Percentiles rank a stretch among this genome's conserved stretches.
Evolutionary conservation across 1,140 invertebrate species (phyloP).

Genomic region (Homalodisca vitripennis): DNA sequence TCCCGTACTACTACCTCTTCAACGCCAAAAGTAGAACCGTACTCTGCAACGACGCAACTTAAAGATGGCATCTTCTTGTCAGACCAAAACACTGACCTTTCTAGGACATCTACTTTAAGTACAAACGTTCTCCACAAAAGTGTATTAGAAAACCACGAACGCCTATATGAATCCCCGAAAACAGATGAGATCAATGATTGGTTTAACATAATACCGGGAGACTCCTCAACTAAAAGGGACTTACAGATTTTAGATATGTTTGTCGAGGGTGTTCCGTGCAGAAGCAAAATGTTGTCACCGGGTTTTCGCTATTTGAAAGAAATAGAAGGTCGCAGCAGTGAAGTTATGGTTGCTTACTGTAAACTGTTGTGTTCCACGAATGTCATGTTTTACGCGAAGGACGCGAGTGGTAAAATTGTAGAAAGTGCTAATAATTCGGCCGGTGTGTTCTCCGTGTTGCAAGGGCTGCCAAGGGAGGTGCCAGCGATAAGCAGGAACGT

Average conservation of each 20-base stretch:
- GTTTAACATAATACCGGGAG: background rate
- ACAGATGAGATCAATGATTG: too few species aligned
- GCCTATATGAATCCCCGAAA: too few species aligned
- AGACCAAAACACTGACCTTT: too few species aligned
- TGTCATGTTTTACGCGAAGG: slow-evolving; percentile 54
- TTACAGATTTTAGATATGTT: slow-evolving; percentile 49
- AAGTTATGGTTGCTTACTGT: slow-evolving; percentile 58
- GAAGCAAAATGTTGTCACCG: slow-evolving; percentile 53
- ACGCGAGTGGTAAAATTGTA: slow-evolving; percentile 52
- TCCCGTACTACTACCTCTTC: too few species aligned
- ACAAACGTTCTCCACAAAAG: too few species aligned
- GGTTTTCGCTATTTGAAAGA: slow-evolving; percentile 46
- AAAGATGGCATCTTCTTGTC: too few species aligned
- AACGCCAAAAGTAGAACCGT: too few species aligned
- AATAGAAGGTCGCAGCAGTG: slow-evolving; percentile 52
- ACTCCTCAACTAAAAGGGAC: background rate
- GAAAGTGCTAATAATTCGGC: slow-evolving; percentile 61
- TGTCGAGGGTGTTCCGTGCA: slow-evolving; percentile 59
- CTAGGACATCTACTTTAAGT: too few species aligned
- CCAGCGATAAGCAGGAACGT: slow-evolving; percentile 49
- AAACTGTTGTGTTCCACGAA: slow-evolving; percentile 55
- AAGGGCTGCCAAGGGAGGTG: slow-evolving; percentile 51
- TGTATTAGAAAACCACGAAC: too few species aligned
- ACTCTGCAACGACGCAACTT: too few species aligned
- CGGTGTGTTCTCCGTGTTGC: slow-evolving; percentile 56